These are phyloP conservation scores for Caenorhabditis inopinata DNA, from an alignment of 1,140 invertebrate genomes.

Conservation along the genomic window DNA sequence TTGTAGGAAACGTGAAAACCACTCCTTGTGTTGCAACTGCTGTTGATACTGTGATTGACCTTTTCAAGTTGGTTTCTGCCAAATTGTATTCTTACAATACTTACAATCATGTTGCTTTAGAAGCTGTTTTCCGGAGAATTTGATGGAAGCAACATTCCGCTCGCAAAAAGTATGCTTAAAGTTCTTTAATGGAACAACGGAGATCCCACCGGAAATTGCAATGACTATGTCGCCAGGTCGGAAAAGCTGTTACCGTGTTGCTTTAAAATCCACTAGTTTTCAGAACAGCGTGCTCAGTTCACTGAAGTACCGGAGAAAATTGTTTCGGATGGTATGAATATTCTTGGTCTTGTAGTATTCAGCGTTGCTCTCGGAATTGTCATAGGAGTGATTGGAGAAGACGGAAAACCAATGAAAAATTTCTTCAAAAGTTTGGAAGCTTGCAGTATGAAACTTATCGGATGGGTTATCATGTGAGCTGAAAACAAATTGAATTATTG, in stretches of 20 bases:
- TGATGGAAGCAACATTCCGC: slow-evolving; percentile 51
- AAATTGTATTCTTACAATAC: neutral
- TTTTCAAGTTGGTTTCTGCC: slow-evolving; percentile 44
- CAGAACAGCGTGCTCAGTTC: slow-evolving; percentile 15
- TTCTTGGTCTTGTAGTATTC: slow-evolving; percentile 57
- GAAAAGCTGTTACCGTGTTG: neutral
- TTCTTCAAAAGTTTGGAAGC: slow-evolving; percentile 57
- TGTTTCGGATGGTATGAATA: slow-evolving; percentile 52
- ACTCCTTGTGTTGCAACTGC: slow-evolving; percentile 49
- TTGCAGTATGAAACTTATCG: slow-evolving; percentile 52
- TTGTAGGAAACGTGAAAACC: slow-evolving; percentile 28
- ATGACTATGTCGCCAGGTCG: slow-evolving; percentile 35
- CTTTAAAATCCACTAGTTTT: neutral
- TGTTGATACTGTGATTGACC: slow-evolving; percentile 53
- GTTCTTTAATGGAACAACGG: slow-evolving; percentile 35
- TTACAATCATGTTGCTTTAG: neutral
- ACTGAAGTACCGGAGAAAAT: slow-evolving; percentile 41
- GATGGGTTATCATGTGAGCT: slow-evolving; percentile 56
- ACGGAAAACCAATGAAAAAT: slow-evolving; percentile 48
- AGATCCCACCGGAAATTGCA: slow-evolving; percentile 26
- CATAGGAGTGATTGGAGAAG: slow-evolving; percentile 53
- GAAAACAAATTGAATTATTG: too few species aligned
- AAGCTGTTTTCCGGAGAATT: slow-evolving; percentile 56
- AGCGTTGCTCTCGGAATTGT: slow-evolving; percentile 55
- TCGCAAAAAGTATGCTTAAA: slow-evolving; percentile 45